phyloP scores from a whole-genome alignment of 1,140 invertebrate genomes.

The Zeugodacus cucurbitae region DNA sequence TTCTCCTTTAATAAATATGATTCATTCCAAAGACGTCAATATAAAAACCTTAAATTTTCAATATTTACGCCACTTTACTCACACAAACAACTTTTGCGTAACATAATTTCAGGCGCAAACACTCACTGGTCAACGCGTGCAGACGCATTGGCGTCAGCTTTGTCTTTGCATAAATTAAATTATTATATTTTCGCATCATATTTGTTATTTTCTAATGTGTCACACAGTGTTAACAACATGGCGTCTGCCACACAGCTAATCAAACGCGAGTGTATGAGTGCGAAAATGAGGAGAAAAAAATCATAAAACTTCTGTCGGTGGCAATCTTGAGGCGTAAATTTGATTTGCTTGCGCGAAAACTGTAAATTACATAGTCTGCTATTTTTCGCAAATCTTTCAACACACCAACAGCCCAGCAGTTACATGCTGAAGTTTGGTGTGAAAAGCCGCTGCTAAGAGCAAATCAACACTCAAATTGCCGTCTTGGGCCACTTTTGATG shows the following conservation, averaged over 20 bases:
- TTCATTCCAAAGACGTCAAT: too few relatives aligned
- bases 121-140: neutral
- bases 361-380: neutral
- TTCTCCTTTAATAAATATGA: too few relatives aligned
- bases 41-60: too few relatives aligned
- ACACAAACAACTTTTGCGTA: neutral
- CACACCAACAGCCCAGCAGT: neutral
- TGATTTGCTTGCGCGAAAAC: neutral
- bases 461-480: slow-evolving; percentile 28
- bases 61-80: too few relatives aligned
- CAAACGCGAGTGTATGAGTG: neutral
- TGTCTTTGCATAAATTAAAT: neutral
- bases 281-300: neutral
- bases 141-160: neutral
- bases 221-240: neutral
- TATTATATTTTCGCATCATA: neutral
- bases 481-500: slow-evolving; percentile 21
- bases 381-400: neutral
- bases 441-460: neutral
- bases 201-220: neutral
- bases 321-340: neutral
- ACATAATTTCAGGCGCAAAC: neutral
- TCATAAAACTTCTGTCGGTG: neutral
- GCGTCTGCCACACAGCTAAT: neutral
- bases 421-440: neutral